Evolutionary conservation across 2,888 invertebrate genomes (phyloP).

Genomic region (Agrotis puta): DNA sequence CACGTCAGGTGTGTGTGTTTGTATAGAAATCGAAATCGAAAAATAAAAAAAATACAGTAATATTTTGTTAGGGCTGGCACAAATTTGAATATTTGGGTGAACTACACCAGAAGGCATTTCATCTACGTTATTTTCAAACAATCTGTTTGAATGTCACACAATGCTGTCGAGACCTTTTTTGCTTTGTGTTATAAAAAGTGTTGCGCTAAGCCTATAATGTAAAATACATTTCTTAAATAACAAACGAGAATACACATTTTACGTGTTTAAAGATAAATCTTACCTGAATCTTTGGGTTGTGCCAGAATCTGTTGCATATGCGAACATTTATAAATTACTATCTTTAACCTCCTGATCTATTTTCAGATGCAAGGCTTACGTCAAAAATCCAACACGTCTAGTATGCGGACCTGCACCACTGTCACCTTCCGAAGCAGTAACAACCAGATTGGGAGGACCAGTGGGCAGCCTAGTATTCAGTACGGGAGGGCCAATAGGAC

Average conservation of each 20-base stretch:
- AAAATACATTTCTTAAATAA: too few species aligned
- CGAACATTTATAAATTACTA: neutral
- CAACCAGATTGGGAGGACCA: slow-evolving; percentile 71
- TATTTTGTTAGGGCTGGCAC: too few species aligned
- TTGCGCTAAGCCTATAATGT: too few species aligned
- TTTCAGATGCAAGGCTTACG: slow-evolving; percentile 88
- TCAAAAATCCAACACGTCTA: slow-evolving; percentile 89
- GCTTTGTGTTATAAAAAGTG: too few species aligned
- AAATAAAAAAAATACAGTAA: neutral
- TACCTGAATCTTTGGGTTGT: neutral
- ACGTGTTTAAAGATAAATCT: neutral
- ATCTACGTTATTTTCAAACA: neutral
- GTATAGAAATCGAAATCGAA: neutral
- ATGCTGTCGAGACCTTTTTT: too few species aligned
- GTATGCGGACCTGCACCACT: slow-evolving; percentile 83
- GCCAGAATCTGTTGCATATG: neutral
- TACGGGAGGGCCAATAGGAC: slow-evolving; percentile 71
- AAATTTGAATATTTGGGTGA: neutral
- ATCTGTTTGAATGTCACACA: neutral
- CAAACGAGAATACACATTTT: too few species aligned
- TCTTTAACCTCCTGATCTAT: slow-evolving; percentile 7
- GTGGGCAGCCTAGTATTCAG: slow-evolving; percentile 70
- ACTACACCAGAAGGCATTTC: neutral
- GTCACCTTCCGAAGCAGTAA: slow-evolving; percentile 84
- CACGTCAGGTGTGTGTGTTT: neutral